Evolutionary conservation across 2,888 invertebrate genomes (phyloP).

Genomic region (Dexiosoma caninum): DNA sequence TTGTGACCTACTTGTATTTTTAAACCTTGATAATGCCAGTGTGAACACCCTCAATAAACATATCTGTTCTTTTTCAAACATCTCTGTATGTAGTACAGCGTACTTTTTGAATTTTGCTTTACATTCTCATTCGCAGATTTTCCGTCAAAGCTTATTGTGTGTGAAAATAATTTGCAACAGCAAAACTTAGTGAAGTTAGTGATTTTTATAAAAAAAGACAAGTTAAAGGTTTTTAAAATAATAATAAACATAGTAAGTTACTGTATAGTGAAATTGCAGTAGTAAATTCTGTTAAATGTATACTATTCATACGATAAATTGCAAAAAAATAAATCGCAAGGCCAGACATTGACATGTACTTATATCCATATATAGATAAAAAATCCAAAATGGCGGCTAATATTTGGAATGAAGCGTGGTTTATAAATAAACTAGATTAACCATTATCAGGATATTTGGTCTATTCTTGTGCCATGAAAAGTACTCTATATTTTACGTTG

Average conservation of each 20-base stretch:
- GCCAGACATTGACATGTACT: conserved; percentile 33
- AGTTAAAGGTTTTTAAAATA: not conserved
- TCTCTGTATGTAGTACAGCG: not conserved
- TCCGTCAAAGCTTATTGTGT: not conserved
- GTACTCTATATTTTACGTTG: no score
- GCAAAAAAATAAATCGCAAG: conserved; percentile 17
- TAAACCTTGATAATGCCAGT: no score
- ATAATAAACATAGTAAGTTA: conserved; percentile 18
- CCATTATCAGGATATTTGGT: no score
- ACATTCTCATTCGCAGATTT: conserved; percentile 23
- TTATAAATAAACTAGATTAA: conserved; percentile 6
- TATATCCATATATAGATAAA: no score
- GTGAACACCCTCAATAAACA: no score
- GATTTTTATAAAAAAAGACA: not conserved
- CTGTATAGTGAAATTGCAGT: not conserved
- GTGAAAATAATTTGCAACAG: conserved; percentile 7
- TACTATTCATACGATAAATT: not conserved
- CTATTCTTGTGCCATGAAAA: no score
- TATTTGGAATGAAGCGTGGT: not conserved
- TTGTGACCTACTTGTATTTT: no score
- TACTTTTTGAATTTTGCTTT: not conserved
- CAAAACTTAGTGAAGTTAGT: not conserved
- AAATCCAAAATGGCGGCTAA: conserved; percentile 47
- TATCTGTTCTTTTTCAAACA: not conserved
- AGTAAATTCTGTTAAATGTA: no score